Conservation (phyloP, 2,888 invertebrate genomes). For the Anagyrus pseudococci region DNA sequence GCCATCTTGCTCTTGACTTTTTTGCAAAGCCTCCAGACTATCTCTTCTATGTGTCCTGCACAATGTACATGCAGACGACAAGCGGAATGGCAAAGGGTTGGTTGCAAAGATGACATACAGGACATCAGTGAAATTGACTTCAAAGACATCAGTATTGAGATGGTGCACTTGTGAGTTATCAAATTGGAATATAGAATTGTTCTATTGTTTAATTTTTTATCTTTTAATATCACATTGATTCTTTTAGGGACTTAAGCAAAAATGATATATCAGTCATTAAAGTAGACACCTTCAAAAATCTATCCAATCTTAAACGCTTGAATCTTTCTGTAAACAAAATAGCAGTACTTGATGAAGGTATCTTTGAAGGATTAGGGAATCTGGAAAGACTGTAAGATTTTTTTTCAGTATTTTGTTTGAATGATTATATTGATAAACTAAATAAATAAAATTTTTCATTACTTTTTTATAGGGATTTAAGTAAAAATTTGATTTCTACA, state of each 20-base stretch:
- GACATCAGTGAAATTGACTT: constrained; percentile 70
- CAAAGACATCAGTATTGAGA: constrained; percentile 67
- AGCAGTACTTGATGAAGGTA: constrained; percentile 71
- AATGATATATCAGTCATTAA: constrained; percentile 67
- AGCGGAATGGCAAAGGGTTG: constrained; percentile 68
- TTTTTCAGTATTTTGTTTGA: not conserved
- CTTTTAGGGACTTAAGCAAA: constrained; percentile 71
- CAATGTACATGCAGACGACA: constrained; percentile 67
- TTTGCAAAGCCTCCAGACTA: constrained; percentile 45
- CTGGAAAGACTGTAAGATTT: constrained; percentile 75
- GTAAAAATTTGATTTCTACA: constrained; percentile 69
- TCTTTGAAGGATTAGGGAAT: constrained; percentile 73
- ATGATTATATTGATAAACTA: not conserved
- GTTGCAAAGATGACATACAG: constrained; percentile 69
- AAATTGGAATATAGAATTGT: not conserved
- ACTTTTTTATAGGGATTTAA: constrained; percentile 66
- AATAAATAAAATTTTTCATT: constrained; percentile 6
- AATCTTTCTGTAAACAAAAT: constrained; percentile 75
- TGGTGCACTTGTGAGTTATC: constrained; percentile 71
- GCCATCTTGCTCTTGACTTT: constrained; percentile 46
- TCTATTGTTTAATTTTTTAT: constrained; percentile 1
- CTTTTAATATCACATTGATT: constrained; percentile 28
- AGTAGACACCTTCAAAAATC: constrained; percentile 51
- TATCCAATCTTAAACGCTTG: constrained; percentile 65
- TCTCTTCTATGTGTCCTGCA: constrained; percentile 62